Conservation (phyloP, 2,888 invertebrate genomes). For the Coelogynopora nodosa region DNA sequence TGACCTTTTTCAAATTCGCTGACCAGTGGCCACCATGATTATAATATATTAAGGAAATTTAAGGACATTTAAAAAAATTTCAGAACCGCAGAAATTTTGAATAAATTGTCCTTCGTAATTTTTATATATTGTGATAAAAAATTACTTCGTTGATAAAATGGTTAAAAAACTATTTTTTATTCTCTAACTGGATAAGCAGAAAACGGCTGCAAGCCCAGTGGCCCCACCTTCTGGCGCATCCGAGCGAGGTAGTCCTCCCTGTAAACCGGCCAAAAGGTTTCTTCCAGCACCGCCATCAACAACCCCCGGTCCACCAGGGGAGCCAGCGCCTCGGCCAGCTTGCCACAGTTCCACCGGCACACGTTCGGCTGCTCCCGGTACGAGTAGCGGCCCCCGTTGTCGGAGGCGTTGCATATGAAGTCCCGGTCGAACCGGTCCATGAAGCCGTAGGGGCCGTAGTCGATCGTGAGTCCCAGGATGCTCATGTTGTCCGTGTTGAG, state of each 20-base stretch:
- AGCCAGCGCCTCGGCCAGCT: constrained; percentile 66
- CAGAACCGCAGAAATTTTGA: too few relatives aligned
- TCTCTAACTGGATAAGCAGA: too few relatives aligned
- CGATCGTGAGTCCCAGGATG: constrained; percentile 68
- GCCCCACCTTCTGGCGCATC: constrained; percentile 66
- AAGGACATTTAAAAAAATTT: too few relatives aligned
- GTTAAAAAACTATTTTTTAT: too few relatives aligned
- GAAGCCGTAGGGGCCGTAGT: constrained; percentile 71
- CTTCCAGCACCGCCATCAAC: constrained; percentile 54
- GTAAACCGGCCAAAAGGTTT: constrained; percentile 58
- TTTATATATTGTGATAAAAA: too few relatives aligned
- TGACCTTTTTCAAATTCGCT: too few relatives aligned
- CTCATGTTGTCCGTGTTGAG: constrained; percentile 64
- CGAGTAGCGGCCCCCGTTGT: constrained; percentile 67
- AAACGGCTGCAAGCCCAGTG: too few relatives aligned
- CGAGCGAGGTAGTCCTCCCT: constrained; percentile 54
- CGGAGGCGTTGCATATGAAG: constrained; percentile 68
- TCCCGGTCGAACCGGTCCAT: constrained; percentile 68
- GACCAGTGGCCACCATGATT: too few relatives aligned
- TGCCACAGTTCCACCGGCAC: constrained; percentile 68
- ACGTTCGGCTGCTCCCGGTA: constrained; percentile 68
- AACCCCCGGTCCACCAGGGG: constrained; percentile 60
- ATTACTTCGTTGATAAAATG: too few relatives aligned
- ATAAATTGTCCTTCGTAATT: too few relatives aligned
- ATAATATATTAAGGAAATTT: too few relatives aligned